Percentiles rank a stretch among this genome's conserved stretches.
Conservation (phyloP, 2,888 invertebrate species). For the Mesorhabditis sp. region DNA sequence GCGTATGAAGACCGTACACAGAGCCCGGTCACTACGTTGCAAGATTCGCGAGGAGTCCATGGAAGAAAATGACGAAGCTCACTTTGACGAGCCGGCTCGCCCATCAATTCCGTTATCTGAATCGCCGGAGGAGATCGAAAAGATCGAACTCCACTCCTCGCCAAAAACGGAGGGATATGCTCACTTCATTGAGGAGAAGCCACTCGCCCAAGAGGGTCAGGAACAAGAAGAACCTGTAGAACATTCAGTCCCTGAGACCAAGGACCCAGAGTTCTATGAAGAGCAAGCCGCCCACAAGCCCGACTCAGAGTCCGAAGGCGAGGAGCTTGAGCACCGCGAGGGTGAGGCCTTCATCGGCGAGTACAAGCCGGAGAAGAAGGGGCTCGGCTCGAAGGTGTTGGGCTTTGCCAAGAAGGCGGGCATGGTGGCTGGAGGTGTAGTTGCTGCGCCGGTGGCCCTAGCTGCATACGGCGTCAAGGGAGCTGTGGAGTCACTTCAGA, state of each 20-base stretch:
- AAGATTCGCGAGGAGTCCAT: too few relatives aligned
- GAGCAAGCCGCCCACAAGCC: neutral
- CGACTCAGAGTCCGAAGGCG: neutral
- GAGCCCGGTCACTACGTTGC: too few relatives aligned
- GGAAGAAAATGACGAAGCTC: too few relatives aligned
- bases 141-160: neutral
- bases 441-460: conserved; percentile 15
- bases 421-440: conserved; percentile 23
- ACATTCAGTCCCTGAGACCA: neutral
- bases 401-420: conserved; percentile 20
- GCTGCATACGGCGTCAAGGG: conserved; percentile 13
- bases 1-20: too few relatives aligned
- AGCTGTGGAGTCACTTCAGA: conserved; percentile 13
- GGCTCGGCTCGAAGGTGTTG: conserved; percentile 6
- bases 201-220: neutral
- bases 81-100: too few relatives aligned
- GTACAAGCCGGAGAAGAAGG: neutral
- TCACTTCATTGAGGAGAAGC: neutral
- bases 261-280: conserved; percentile 2
- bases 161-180: neutral
- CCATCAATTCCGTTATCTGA: neutral
- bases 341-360: neutral
- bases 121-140: neutral
- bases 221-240: conserved; percentile 3
- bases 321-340: conserved; percentile 5